Percentiles rank a stretch among this genome's conserved stretches.
phyloP scores from a whole-genome alignment of 2,797 vertebrate species.

The Microhierax caerulescens region DNA sequence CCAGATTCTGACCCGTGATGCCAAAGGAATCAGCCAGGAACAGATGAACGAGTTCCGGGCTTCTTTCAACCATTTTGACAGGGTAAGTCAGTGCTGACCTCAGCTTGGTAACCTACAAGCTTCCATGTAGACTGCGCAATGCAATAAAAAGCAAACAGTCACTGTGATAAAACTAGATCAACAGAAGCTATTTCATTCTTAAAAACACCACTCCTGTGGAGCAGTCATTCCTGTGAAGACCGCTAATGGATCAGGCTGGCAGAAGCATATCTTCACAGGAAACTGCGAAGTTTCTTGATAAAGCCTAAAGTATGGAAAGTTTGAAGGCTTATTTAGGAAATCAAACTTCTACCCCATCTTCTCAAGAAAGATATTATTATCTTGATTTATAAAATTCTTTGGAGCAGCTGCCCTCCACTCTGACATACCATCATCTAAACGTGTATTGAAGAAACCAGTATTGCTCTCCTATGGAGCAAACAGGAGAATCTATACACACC shows the following conservation, averaged over 20 bases:
- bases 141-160: not conserved
- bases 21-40: conserved; percentile 98
- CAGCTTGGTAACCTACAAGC: not conserved
- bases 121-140: not conserved
- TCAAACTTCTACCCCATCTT: not conserved
- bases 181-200: not conserved
- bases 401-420: not conserved
- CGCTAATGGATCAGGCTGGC: not conserved
- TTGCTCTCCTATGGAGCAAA: not conserved
- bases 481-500: not conserved
- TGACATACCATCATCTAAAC: not conserved
- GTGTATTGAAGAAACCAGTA: not conserved
- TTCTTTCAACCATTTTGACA: conserved; percentile 98
- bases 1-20: conserved; percentile 95
- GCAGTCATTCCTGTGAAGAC: not conserved
- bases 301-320: not conserved
- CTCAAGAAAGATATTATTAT: not conserved
- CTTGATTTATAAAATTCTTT: not conserved
- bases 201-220: not conserved
- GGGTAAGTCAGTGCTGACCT: conserved; percentile 77
- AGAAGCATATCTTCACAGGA: not conserved
- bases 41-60: conserved; percentile 97
- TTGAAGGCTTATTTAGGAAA: not conserved
- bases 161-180: not conserved
- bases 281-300: not conserved